Conservation (phyloP, 2,797 vertebrate species). For the Zonotrichia albicollis region DNA sequence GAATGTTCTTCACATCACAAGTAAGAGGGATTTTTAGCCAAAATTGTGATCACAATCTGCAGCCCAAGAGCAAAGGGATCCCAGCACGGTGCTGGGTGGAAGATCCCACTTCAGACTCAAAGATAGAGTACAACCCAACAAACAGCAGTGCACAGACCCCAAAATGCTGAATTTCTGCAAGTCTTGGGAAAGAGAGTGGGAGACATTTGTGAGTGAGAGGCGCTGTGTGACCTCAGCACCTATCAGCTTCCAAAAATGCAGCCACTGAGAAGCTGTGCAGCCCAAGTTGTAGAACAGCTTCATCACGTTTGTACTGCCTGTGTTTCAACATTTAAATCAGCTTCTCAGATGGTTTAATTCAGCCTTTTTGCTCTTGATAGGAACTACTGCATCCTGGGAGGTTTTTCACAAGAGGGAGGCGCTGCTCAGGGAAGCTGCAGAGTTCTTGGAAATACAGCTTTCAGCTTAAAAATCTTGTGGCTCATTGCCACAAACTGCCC, state of each 20-base stretch:
- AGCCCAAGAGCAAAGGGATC: background rate
- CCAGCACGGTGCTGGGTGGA: fast-evolving
- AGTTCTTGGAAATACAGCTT: background rate
- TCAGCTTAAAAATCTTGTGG: background rate
- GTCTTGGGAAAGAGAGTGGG: background rate
- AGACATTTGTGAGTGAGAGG: background rate
- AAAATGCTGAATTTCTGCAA: background rate
- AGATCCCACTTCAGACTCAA: background rate
- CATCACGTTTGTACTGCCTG: background rate
- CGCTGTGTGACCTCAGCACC: background rate
- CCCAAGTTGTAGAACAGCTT: background rate
- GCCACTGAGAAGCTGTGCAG: background rate
- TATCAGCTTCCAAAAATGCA: background rate
- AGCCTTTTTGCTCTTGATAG: background rate
- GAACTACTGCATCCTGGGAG: background rate
- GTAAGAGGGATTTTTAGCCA: background rate
- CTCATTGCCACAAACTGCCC: background rate
- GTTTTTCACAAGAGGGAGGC: background rate
- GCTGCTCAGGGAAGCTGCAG: background rate
- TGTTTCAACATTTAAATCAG: background rate
- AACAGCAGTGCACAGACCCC: background rate
- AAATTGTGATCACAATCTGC: fast-evolving
- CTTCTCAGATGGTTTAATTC: background rate
- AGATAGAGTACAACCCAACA: background rate
- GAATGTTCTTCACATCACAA: background rate